Evolutionary conservation across 2,888 invertebrate species (phyloP), one percentile per base, ranked within the genome.

Genomic region (Unio delphinus): DNA sequence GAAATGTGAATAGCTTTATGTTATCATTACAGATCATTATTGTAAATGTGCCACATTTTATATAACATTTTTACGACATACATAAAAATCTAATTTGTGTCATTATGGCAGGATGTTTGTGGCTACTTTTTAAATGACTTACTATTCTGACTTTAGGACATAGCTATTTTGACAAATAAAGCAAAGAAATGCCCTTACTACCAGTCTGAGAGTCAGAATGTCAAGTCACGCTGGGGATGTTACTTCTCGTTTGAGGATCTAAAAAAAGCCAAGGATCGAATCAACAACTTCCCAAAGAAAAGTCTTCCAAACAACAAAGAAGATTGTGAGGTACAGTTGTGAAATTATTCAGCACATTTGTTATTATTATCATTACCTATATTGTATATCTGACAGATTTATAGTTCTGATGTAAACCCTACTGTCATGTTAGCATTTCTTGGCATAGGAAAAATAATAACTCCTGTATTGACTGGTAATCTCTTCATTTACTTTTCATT

Each of bases 131-230:
- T 20, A 60, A 60, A 60, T 60, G 23, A 60, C 30, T 61, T 34
- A 45, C 15, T 45, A 15, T 45, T 45, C 20, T 70, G 3, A 62
- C 66, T 73, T 17, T 72, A 89, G 89, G 89, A 89, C 70, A 82
- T 89, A 65, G 88, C 84, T 18, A 83, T 89, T 18, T 65, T 89
- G 82, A 89, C 88, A 11, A 87, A 88, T 75, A 77, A 88, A 74
- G 86, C 80, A 18, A 79, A 73, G 17, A 70, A 86, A 30, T 89
- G 89, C 75, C 72, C 72, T 6, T 86, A 83, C 73, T 89, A 89
- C 75, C 73, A 78, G 74, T 28, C 65, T 11, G 87, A 89, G 76
- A 88, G 88, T 75, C 83, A 85, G 69, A 89, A 89, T 71, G 88
- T 89, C 28, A 89, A 89, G 74, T 80, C 84, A 18, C 78, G 86